Percentiles rank a stretch among this genome's conserved stretches.
Evolutionary conservation across 2,113 vertebrate genomes (phyloP).

Genomic region (Promerops cafer): DNA sequence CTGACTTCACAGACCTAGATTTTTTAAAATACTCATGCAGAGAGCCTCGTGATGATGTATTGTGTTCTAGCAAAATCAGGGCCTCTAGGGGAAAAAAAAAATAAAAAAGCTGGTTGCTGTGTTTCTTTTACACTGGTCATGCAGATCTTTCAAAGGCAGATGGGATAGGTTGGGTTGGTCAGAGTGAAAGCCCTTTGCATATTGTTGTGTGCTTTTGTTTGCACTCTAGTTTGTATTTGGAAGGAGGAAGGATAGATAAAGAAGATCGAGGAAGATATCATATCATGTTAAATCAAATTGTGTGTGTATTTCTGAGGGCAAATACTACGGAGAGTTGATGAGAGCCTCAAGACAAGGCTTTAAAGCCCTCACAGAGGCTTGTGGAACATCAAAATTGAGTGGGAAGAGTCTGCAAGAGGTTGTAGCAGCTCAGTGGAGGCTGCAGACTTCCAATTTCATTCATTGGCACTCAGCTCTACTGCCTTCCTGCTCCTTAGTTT

Average conservation of each 20-base stretch:
- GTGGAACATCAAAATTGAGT: neutral
- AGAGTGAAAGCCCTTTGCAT: neutral
- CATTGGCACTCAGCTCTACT: rapidly evolving
- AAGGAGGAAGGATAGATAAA: too few relatives aligned
- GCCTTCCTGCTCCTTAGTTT: neutral
- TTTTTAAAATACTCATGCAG: neutral
- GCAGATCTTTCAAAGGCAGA: neutral
- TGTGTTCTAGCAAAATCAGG: neutral
- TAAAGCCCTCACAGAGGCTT: neutral
- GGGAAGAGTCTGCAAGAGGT: neutral
- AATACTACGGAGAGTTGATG: neutral
- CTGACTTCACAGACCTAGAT: neutral
- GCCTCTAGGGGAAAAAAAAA: neutral
- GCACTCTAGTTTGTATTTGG: neutral
- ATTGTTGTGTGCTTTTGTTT: neutral
- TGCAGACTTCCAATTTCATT: neutral
- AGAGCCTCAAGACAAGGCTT: neutral
- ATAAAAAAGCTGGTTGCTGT: neutral
- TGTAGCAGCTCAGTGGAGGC: neutral
- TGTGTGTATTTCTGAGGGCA: neutral
- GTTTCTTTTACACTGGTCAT: neutral
- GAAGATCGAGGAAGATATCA: neutral
- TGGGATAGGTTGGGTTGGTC: neutral
- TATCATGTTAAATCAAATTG: neutral
- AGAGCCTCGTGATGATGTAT: neutral